Base-by-base conservation (phyloP, 2,797 vertebrate species). In the Melanotaenia pygmaea region DNA sequence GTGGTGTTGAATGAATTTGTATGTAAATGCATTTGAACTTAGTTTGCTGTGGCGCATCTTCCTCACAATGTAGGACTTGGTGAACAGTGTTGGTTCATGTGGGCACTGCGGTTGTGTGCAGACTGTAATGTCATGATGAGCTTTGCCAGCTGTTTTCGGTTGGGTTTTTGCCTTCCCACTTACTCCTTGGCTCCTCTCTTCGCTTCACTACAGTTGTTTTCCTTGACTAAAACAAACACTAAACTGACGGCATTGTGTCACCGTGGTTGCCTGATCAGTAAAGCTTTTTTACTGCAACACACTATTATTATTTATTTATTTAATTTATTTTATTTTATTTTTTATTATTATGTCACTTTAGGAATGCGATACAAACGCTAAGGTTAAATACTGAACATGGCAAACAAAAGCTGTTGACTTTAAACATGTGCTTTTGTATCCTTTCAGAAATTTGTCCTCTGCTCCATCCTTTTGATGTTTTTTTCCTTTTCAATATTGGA, bases 381-480 rank as follows among this genome's bases (percentile, higher is more conserved):
- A 63, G 30, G 30, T 67, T 53, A 51, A 82, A 78, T 35, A 4
- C 58, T 68, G 60, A 76, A 66, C 66, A 67, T 66, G 32, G 73
- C 77, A 83, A 51, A 84, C 70, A 82, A 83, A 85, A 75, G 54
- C 67, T 64, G 69, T 80, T 81, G 62, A 64, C 67, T 85, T 80
- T 84, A 64, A 88, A 76, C 80, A 72, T 68, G 54, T 81, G 64
- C 37, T 72, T 75, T 79, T 77, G 81, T 54, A 71, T 78, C 72
- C 54, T 74, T 75, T 40, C 28, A 56, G 79, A 82, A 81, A 77
- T 81, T 73, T 38, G 60, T 82, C 74, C 71, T 86, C 65, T 67
- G 30, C 70, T 60, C 35, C 65, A 3, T 70, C 61, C 63, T 72
- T 93, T 84, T 90, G 87, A 91, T 84, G 78, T 87, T n/a, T 51